Evolutionary conservation across 2,888 invertebrate genomes (phyloP), one percentile per base, ranked within the genome.

Genomic region (Cataglyphis altisquamis): DNA sequence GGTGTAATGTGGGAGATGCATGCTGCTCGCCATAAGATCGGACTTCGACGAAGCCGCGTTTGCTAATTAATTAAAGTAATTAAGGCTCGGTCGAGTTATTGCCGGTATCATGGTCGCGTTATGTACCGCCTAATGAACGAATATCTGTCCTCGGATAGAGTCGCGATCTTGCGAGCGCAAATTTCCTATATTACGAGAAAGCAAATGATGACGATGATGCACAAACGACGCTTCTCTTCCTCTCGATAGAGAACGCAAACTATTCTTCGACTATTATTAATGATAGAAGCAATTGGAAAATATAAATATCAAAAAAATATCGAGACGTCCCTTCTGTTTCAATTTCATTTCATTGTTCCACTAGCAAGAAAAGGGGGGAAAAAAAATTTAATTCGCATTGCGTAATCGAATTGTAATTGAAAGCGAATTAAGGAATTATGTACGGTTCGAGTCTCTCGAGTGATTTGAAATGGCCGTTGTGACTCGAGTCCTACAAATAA

Each of bases 11-110:
- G 84, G 82, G 86, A 91, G 90, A 89, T 92, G 88, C 91, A 92
- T 87, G 91, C 87, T 85, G 88, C 87, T 87, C 90, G 91, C 91
- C 90, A 90, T 92, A 92, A 92, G 93, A 92, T 93, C 88, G 91
- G 91, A 91, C 93, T 92, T 91, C 91, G 92, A 91, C 91, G 93
- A 92, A 92, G 91, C 91, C 90, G 89, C 92, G 90, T 91, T 93
- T 92, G 92, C 92, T 93, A 92, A 93, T 94, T 93, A 93, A 94
- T 93, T 93, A 92, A 93, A 93, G 92, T 92, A 93, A 94, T 93
- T 93, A 92, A 91, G 91, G 87, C 89, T 91, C 87, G 89, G 91
- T 90, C 92, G 91, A 93, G 92, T 93, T 93, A 92, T 93, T 92
- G 91, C 92, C 88, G 85, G 88, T 88, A 84, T 82, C 88, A 82